Conservation (phyloP, 1,140 invertebrate genomes). For the Apis laboriosa region DNA sequence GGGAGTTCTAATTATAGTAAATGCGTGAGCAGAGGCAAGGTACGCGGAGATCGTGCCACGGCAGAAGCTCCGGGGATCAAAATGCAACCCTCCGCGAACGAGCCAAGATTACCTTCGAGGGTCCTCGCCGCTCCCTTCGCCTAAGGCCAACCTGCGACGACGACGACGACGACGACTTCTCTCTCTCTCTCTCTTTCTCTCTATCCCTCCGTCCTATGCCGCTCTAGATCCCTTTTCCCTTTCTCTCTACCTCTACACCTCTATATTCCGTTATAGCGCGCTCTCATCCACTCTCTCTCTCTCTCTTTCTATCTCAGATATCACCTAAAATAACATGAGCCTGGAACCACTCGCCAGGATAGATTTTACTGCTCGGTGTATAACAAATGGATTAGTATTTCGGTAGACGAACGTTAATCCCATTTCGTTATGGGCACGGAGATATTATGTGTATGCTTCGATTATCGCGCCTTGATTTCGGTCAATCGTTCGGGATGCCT, state of each 20-base stretch:
- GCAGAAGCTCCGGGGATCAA: conserved; percentile 78
- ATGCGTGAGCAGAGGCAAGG: conserved; percentile 65
- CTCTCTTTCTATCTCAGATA: conserved; percentile 50
- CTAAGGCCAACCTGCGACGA: conserved; percentile 60
- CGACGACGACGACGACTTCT: conserved; percentile 39
- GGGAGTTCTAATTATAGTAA: conserved; percentile 73
- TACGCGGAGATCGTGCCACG: conserved; percentile 74
- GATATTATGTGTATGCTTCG: conserved; percentile 40
- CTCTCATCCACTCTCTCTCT: conserved; percentile 7
- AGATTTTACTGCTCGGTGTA: conserved; percentile 58
- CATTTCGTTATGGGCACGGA: conserved; percentile 32
- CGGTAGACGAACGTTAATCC: conserved; percentile 49
- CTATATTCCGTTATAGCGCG: conserved; percentile 22
- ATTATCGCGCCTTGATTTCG: conserved; percentile 50
- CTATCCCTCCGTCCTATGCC: background rate
- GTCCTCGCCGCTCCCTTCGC: conserved; percentile 64
- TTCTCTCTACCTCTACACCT: conserved; percentile 16
- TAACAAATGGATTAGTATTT: conserved; percentile 67
- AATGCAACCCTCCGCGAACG: conserved; percentile 73
- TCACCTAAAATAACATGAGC: conserved; percentile 64
- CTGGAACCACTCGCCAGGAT: conserved; percentile 50
- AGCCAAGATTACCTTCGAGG: conserved; percentile 78
- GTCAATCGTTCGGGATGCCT: conserved; percentile 31
- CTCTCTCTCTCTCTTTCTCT: conserved; percentile 32
- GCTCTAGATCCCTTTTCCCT: background rate